A percentile compares a stretch with the other conserved stretches of the same genome.
phyloP scores from a whole-genome alignment of 2,888 invertebrate genomes.

The Patella pellucida region DNA sequence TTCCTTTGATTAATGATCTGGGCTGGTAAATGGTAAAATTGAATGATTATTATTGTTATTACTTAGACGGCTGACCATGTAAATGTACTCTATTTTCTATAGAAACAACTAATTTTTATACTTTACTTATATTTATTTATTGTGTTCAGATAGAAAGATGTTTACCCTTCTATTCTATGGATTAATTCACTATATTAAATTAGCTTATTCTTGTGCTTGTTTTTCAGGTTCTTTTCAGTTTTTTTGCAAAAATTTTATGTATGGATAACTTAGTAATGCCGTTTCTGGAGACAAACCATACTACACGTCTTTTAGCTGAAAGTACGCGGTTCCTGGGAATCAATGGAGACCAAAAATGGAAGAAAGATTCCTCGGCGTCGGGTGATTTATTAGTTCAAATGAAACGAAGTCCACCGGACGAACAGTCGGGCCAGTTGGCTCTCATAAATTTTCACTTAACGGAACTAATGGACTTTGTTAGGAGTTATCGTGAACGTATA shows the following conservation, averaged over 20 bases:
- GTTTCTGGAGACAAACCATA: constrained; percentile 42
- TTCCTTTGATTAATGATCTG: too few species aligned
- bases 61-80: too few species aligned
- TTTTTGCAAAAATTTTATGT: constrained; percentile 60
- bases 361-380: constrained; percentile 25
- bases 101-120: too few species aligned
- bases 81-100: too few species aligned
- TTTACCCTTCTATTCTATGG: too few species aligned
- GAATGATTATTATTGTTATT: too few species aligned
- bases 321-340: constrained; percentile 39
- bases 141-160: too few species aligned
- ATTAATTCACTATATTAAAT: too few species aligned
- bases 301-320: constrained; percentile 31
- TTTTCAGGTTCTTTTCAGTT: constrained; percentile 62
- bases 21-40: too few species aligned
- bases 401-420: constrained; percentile 21
- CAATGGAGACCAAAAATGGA: constrained; percentile 44
- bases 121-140: too few species aligned
- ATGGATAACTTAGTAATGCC: constrained; percentile 62
- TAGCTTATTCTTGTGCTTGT: too few species aligned
- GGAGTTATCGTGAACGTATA: constrained; percentile 53
- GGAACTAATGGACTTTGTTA: constrained; percentile 56
- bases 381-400: constrained; percentile 30
- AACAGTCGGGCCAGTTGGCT: constrained; percentile 42
- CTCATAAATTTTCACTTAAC: constrained; percentile 52